phyloP scores from a whole-genome alignment of 37 sponge, comb jelly and placozoan species.

The Haliclona indistincta region DNA sequence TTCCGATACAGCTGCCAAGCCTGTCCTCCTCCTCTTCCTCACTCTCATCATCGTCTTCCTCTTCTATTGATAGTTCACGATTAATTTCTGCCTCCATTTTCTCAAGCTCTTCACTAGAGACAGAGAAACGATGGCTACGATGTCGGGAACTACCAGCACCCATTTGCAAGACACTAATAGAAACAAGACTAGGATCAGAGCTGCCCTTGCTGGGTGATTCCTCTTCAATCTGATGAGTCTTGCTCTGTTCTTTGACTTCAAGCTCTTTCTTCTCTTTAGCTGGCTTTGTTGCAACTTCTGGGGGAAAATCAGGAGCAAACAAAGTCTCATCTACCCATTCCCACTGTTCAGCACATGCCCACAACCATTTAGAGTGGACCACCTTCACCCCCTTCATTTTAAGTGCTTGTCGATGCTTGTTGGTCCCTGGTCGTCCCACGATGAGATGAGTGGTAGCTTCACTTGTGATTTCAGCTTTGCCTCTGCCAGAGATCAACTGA shows the following conservation, averaged over 20 bases:
- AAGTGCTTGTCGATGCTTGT: slow-evolving; percentile 83
- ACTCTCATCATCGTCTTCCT: slow-evolving; percentile 27
- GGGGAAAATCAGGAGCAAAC: slow-evolving; percentile 37
- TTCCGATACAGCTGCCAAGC: slow-evolving; percentile 7
- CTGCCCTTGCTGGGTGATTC: not conserved
- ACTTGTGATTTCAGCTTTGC: no score
- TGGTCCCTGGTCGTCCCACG: slow-evolving; percentile 80
- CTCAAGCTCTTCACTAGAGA: slow-evolving; percentile 75
- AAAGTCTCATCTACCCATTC: slow-evolving; percentile 64
- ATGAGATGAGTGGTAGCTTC: slow-evolving; percentile 92
- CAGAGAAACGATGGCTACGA: slow-evolving; percentile 35
- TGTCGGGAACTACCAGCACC: not conserved
- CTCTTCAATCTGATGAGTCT: not conserved
- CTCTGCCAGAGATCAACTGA: slow-evolving; percentile 36
- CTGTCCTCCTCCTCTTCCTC: slow-evolving; percentile 7
- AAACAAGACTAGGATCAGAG: not conserved
- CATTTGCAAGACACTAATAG: not conserved
- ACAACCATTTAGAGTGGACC: slow-evolving; percentile 89
- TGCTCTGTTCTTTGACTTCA: not conserved
- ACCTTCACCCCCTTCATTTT: slow-evolving; percentile 73
- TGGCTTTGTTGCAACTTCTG: not conserved
- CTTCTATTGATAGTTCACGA: slow-evolving; percentile 56
- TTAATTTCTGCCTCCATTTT: slow-evolving; percentile 82
- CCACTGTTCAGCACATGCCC: slow-evolving; percentile 94
- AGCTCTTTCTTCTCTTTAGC: not conserved